These are phyloP conservation scores for Vultur gryphus DNA, from an alignment of 2,797 vertebrate genomes.

Conservation along the genomic window DNA sequence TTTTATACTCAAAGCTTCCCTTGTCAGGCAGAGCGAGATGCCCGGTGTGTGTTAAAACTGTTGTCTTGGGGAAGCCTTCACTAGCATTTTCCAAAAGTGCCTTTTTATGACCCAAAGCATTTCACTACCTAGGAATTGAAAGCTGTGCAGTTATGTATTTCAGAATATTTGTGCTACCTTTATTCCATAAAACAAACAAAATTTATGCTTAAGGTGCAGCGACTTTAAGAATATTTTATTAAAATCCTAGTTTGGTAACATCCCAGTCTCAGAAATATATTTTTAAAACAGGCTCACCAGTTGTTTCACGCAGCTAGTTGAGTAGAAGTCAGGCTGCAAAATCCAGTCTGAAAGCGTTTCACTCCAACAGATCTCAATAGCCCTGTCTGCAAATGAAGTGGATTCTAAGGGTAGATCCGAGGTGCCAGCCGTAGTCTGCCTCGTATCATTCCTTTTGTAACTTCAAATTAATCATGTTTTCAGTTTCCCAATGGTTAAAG, in stretches of 20 bases:
- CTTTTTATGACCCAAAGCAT: neutral
- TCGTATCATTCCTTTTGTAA: neutral
- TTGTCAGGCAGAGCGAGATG: neutral
- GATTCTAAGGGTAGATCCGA: neutral
- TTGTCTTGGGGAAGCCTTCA: neutral
- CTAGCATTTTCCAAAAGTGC: neutral
- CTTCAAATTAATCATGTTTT: neutral
- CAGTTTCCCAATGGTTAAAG: neutral
- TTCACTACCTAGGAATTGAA: neutral
- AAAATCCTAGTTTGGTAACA: neutral
- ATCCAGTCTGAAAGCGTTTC: neutral
- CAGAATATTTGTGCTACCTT: neutral
- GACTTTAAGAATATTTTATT: neutral
- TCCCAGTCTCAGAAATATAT: neutral
- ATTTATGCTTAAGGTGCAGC: neutral
- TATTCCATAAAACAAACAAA: neutral
- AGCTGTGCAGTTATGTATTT: accelerated
- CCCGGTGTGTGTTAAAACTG: neutral
- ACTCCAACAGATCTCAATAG: neutral
- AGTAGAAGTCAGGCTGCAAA: neutral
- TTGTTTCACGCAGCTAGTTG: neutral
- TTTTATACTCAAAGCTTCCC: neutral
- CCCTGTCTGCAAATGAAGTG: neutral
- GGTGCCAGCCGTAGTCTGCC: neutral
- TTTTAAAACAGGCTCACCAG: neutral